phyloP scores from a whole-genome alignment of 2,113 vertebrate species.

The Microtus ochrogaster region DNA sequence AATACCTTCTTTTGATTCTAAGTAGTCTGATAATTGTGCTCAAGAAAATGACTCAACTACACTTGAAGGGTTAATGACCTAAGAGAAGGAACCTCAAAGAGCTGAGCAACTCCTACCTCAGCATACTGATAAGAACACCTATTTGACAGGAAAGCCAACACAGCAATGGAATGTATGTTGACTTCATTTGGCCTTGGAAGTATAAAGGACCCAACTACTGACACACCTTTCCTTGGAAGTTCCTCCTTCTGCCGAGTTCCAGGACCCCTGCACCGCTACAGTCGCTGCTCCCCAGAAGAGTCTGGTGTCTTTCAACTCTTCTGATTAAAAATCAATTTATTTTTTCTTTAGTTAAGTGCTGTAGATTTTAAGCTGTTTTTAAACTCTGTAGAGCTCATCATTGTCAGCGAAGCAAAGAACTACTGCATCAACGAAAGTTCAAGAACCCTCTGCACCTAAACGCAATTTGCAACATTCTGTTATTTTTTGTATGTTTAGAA shows the following conservation, averaged over 20 bases:
- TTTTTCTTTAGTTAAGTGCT: conserved; percentile 85
- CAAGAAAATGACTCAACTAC: not conserved
- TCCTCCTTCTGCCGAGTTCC: not conserved
- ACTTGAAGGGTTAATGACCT: not conserved
- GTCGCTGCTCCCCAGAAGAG: not conserved
- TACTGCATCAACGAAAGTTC: too few species aligned
- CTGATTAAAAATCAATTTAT: conserved; percentile 32
- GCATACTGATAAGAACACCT: not conserved
- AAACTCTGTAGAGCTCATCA: too few species aligned
- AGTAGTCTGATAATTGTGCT: not conserved
- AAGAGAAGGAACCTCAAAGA: not conserved
- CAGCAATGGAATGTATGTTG: not conserved
- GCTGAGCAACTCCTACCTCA: not conserved
- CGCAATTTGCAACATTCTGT: conserved; percentile 43
- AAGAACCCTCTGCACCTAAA: too few species aligned
- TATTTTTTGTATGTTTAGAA: conserved; percentile 93
- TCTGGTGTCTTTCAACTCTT: not conserved
- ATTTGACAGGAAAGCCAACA: not conserved
- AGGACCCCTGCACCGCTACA: not conserved
- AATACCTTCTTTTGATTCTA: not conserved
- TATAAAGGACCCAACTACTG: not conserved
- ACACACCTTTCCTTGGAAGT: not conserved
- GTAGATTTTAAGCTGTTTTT: conserved; percentile 83
- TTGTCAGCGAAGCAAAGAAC: too few species aligned
- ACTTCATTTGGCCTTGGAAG: not conserved